Evolutionary conservation across 2,113 vertebrate species (phyloP).

Genomic region (Halcyon senegalensis): DNA sequence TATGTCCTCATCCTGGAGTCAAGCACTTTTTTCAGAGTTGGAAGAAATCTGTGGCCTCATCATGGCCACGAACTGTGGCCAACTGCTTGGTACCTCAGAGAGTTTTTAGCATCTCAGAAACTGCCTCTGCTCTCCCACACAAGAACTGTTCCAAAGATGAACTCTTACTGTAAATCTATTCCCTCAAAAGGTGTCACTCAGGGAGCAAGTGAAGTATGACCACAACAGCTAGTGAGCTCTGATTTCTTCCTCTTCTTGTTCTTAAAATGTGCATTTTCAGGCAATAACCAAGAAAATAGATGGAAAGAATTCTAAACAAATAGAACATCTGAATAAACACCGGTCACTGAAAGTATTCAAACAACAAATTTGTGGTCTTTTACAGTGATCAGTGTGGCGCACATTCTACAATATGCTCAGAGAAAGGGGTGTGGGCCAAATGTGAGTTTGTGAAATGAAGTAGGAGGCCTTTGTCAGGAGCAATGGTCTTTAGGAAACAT

Average conservation of each 20-base stretch:
- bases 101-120: background rate
- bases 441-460: background rate
- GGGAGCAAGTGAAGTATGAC: background rate
- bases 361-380: background rate
- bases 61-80: accelerated
- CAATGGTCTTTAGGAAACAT: background rate
- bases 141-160: background rate
- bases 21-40: background rate
- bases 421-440: background rate
- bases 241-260: background rate
- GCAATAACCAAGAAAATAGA: background rate
- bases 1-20: background rate
- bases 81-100: background rate
- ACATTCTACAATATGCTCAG: background rate
- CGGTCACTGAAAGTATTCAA: background rate
- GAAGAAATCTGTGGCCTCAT: background rate
- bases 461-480: background rate
- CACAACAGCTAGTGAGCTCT: background rate
- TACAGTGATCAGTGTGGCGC: accelerated
- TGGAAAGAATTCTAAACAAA: background rate
- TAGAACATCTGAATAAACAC: background rate
- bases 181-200: background rate
- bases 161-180: background rate
- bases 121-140: background rate
- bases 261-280: background rate